A percentile compares a stretch with the other conserved stretches of the same genome.
These are phyloP conservation scores for Nephrotoma guestfalica DNA, from an alignment of 2,888 invertebrate species.

Conservation along the genomic window DNA sequence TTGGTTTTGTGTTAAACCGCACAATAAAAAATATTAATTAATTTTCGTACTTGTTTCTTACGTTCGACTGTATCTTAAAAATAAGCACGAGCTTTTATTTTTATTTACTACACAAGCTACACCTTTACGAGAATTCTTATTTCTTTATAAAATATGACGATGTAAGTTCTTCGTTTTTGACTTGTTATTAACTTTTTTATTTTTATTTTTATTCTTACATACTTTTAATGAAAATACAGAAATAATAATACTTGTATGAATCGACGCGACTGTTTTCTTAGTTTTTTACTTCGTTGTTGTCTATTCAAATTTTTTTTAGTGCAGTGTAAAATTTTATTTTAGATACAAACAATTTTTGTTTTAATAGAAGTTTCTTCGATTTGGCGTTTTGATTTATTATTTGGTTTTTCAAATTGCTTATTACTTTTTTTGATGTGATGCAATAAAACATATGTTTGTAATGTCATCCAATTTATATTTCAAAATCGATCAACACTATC, in stretches of 20 bases:
- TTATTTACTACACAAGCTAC: background rate
- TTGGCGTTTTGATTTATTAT: too few relatives aligned
- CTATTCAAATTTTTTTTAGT: background rate
- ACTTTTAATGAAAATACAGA: background rate
- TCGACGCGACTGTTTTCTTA: background rate
- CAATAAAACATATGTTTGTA: too few relatives aligned
- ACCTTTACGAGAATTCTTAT: background rate
- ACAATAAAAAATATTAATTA: background rate
- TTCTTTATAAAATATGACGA: background rate
- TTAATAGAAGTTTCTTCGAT: too few relatives aligned
- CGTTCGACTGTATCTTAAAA: background rate
- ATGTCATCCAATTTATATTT: too few relatives aligned
- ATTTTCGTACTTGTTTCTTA: background rate
- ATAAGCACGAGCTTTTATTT: background rate
- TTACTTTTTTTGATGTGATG: too few relatives aligned
- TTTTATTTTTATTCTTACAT: background rate
- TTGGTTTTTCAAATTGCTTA: too few relatives aligned
- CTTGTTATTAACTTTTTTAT: background rate
- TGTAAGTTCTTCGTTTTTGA: background rate
- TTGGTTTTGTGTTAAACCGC: background rate
- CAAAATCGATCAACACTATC: too few relatives aligned
- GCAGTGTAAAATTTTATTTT: background rate
- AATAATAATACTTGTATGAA: background rate
- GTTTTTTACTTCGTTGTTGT: background rate
- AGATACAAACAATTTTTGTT: background rate